Conservation (phyloP, 1,140 invertebrate genomes). For the Ptiloglossa arizonensis region DNA sequence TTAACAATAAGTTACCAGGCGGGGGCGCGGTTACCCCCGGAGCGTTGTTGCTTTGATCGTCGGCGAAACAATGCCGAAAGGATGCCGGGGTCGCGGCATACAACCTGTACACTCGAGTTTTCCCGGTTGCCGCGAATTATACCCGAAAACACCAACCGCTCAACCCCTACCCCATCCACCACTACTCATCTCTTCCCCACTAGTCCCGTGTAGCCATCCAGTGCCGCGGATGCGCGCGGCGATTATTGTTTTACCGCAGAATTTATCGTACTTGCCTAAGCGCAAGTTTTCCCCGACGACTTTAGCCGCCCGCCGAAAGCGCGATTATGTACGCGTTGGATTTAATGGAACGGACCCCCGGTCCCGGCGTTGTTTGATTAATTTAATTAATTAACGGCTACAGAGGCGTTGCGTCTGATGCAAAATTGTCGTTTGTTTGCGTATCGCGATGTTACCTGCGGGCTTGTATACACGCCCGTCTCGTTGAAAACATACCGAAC, state of each 20-base stretch:
- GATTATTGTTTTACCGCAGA: slow-evolving; percentile 19
- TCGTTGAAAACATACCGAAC: too few species aligned
- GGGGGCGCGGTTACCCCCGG: slow-evolving; percentile 5
- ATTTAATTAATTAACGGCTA: slow-evolving; percentile 12
- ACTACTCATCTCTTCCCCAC: too few species aligned
- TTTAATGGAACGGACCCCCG: not conserved
- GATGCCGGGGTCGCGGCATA: not conserved
- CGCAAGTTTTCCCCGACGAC: not conserved
- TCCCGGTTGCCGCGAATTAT: slow-evolving; percentile 11
- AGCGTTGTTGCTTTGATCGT: slow-evolving; percentile 20
- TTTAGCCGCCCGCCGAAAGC: not conserved
- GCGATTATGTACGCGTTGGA: not conserved
- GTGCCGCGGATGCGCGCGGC: not conserved
- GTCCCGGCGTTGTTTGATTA: not conserved
- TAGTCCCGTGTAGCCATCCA: not conserved
- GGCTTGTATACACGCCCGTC: too few species aligned
- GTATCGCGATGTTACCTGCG: too few species aligned
- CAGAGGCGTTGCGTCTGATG: not conserved
- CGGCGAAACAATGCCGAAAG: slow-evolving; percentile 8
- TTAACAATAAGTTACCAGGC: slow-evolving; percentile 9
- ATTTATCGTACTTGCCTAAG: slow-evolving; percentile 10
- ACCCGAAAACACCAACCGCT: not conserved
- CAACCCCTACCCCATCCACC: not conserved
- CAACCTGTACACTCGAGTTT: slow-evolving; percentile 1
- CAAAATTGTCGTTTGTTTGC: not conserved